Conservation (phyloP, 30 jellyfish, hydroid and myxozoan genomes). For the Aurelia aurita complex sp. Pacific region DNA sequence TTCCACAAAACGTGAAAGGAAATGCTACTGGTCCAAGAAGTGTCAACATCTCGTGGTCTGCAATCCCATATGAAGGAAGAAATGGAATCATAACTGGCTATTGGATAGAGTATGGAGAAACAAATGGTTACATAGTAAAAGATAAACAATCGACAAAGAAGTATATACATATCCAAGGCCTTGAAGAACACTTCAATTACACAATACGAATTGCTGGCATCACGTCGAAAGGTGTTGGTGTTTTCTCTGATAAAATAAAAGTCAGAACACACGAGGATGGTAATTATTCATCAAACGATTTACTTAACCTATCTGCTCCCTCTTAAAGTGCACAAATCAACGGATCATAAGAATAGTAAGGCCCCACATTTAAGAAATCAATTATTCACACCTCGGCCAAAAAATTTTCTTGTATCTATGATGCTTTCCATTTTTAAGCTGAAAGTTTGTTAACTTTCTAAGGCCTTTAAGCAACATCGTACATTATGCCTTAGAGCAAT, state of each 20-base stretch:
- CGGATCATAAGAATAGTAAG: too few relatives aligned
- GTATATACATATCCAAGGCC: not conserved
- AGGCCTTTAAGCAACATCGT: too few relatives aligned
- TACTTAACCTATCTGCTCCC: too few relatives aligned
- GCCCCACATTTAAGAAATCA: too few relatives aligned
- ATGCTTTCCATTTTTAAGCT: too few relatives aligned
- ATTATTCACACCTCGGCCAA: too few relatives aligned
- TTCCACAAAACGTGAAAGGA: constrained; percentile 27
- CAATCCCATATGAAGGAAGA: constrained; percentile 24
- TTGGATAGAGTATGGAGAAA: constrained; percentile 8
- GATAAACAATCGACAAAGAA: not conserved
- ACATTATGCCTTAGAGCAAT: too few relatives aligned
- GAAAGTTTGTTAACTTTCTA: too few relatives aligned
- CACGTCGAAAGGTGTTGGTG: constrained; percentile 34
- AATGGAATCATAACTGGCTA: constrained; percentile 19
- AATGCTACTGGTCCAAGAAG: constrained; percentile 13
- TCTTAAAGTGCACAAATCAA: too few relatives aligned
- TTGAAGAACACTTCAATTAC: constrained; percentile 31
- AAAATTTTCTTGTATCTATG: too few relatives aligned
- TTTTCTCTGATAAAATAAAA: not conserved
- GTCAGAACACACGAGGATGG: constrained; percentile 34
- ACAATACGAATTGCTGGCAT: constrained; percentile 20
- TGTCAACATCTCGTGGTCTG: constrained; percentile 8
- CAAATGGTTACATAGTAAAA: constrained; percentile 7
- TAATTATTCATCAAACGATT: not conserved